Percentiles rank a stretch among this genome's conserved stretches.
phyloP scores from a whole-genome alignment of 2,113 vertebrate genomes.

The Micronisus gabar region DNA sequence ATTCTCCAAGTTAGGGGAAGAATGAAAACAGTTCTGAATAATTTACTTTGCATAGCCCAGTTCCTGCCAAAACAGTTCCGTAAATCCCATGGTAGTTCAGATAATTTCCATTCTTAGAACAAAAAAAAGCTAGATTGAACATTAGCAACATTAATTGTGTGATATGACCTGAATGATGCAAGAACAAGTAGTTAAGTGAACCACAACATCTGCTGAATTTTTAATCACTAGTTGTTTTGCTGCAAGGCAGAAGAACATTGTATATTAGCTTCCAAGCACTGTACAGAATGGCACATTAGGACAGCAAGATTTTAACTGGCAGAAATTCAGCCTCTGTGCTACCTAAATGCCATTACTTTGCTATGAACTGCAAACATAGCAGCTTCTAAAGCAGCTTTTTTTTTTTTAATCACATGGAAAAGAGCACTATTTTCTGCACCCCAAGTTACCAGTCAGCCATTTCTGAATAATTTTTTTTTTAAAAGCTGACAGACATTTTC shows the following conservation, averaged over 20 bases:
- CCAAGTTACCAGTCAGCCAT: constrained; percentile 27
- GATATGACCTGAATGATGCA: constrained; percentile 51
- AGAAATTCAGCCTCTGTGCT: constrained; percentile 29
- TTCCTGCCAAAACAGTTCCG: constrained; percentile 36
- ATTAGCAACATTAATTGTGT: constrained; percentile 37
- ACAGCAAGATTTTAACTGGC: constrained; percentile 33
- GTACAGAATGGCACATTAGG: not conserved
- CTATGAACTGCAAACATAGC: not conserved
- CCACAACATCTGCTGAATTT: constrained; percentile 51
- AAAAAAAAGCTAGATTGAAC: not conserved
- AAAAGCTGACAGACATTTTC: not conserved
- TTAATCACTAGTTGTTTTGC: constrained; percentile 44
- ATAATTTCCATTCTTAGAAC: constrained; percentile 37
- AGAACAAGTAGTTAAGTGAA: constrained; percentile 36
- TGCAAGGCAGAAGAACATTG: constrained; percentile 33
- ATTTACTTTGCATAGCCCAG: constrained; percentile 27
- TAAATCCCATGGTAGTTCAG: constrained; percentile 31
- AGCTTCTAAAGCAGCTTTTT: constrained; percentile 18
- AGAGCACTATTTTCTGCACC: not conserved
- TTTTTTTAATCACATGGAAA: not conserved
- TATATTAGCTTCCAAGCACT: constrained; percentile 21
- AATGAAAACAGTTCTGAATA: constrained; percentile 31
- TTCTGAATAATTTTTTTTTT: not conserved
- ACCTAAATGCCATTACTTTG: constrained; percentile 28
- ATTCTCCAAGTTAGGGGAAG: constrained; percentile 40